Evolutionary conservation across 2,888 invertebrate species (phyloP), one percentile per base, ranked within the genome.

Genomic region (Mellilla xanthometata): DNA sequence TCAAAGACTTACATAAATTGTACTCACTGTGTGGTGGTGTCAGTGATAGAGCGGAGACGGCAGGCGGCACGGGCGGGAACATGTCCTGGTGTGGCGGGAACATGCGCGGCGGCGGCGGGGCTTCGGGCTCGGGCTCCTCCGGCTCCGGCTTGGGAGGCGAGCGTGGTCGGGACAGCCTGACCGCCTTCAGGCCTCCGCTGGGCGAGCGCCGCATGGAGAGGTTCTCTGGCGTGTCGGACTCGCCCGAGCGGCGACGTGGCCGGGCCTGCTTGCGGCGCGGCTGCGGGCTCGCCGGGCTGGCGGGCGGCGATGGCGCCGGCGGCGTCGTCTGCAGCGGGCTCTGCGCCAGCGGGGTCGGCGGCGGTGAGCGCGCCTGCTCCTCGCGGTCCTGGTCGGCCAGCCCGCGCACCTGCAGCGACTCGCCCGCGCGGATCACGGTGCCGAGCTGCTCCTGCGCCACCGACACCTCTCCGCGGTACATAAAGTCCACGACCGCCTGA

Each of bases 401-500:
- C 2, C 96, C 96, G 12, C 95, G 93, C 53, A 96, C 94, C 77
- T 97, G 96, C 50, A 97, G 90, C 39, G 95, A 95, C 72, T 97
- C 96, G 0, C 97, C 97, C 2, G 96, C 96, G 65, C 95, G 94
- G 67, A 97, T 95, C 60, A 97, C 91, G 7, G 94, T 94, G 43
- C 95, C 93, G 13, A 97, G 90, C 54, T 96, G 95, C 71, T 96
- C 96, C 67, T 96, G 95, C 4, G 94, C 94, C 38, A 97, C 96
- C 58, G 95, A 95, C 62, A 97, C 96, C 87, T 97, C 96, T 26
- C 97, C 97, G 60, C 95, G 94, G 86, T 97, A 97, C 96, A 97
- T 97, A 73, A 97, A 97, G 84, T 96, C 96, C 52, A 97, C 95
- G 50, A 97, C 95, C 23, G 96, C 95, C 68, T 96, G 95, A 52